Evolutionary conservation across 2,888 invertebrate species (phyloP), one percentile per base, ranked within the genome.

Genomic region (Acanthopleura granulata): DNA sequence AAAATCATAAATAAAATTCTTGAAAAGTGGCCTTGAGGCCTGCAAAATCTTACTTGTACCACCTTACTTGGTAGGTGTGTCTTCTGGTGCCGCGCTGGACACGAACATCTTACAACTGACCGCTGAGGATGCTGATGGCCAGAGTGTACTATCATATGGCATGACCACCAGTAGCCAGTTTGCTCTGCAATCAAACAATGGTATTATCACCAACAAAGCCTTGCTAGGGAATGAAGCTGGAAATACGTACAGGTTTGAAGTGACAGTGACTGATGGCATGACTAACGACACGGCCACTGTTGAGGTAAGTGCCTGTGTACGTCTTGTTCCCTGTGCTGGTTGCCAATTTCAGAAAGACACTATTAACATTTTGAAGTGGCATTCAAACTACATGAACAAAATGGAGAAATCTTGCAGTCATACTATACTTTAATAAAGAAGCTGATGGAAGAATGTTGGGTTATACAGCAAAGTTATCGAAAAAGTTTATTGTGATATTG

Each of bases 21-120:
- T 27, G 9, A n/a, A n/a, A n/a, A n/a, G n/a, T n/a, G n/a, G n/a
- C n/a, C n/a, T n/a, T n/a, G n/a, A n/a, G n/a, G n/a, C n/a, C n/a
- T n/a, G n/a, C 72, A 12, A 27, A 49, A 22, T 74, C 16, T 51
- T 14, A 30, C 18, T 18, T 29, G 27, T 27, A 74, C n/a, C n/a
- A n/a, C n/a, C n/a, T n/a, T n/a, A n/a, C n/a, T n/a, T n/a, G n/a
- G 1, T 77, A 89, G 90, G 90, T 78, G 86, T 90, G 29, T 85
- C 89, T 0, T 80, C 81, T 22, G 79, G 86, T 50, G 87, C 89
- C 1, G 82, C 85, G 40, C 84, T 87, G 62, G 86, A 85, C 15
- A 84, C 87, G 74, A 85, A 84, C 71, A 86, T 90, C 25, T 71
- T 86, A 12, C 78, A 80, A 12, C 81, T 87, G 12, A 62, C 77